Evolutionary conservation across 2,797 vertebrate genomes (phyloP), one percentile per base, ranked within the genome.

Genomic region (Chrysocyon brachyurus): DNA sequence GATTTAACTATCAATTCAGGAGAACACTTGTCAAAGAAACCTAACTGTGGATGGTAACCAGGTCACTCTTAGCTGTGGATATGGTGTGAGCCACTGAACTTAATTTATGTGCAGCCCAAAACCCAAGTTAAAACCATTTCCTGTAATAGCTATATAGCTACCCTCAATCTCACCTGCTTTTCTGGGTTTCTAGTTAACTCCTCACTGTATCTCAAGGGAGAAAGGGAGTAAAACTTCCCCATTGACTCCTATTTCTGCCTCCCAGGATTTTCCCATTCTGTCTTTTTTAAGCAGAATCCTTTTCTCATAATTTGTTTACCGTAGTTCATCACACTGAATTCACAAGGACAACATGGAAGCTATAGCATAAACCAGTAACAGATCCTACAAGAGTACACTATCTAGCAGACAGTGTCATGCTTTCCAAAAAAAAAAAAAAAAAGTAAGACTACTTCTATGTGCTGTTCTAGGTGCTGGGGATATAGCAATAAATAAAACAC

Each of bases 1-100:
- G 54, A 77, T 57, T 61, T 94, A 91, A 66, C 75, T 33, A 66
- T 63, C 93, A 90, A 79, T 89, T 95, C 24, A 36, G 91, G 73
- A 90, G 63, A 68, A 75, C 46, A 66, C 17, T 75, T 82, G 82
- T 96, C 56, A 92, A 79, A 61, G 36, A 63, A 77, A 66, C 54
- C 52, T 52, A 19, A 78, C 64, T 61, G 52, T 94, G n/a, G 33
- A 9, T 68, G 73, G 12, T 81, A 68, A 59, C 36, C 11, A 15
- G 24, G 49, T 75, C 21, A 28, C 24, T 75, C 36, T 64, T 66
- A 36, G 54, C 52, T 86, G 31, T 78, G 79, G n/a, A 68, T 84
- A 64, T 83, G 81, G 59, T 85, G 31, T 56, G 26, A 75, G n/a
- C 81, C 64, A 33, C 78, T 14, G 49, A 84, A 31, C 16, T 88